Conservation (phyloP, 2,113 vertebrate species). For the Sminthopsis crassicaudata region DNA sequence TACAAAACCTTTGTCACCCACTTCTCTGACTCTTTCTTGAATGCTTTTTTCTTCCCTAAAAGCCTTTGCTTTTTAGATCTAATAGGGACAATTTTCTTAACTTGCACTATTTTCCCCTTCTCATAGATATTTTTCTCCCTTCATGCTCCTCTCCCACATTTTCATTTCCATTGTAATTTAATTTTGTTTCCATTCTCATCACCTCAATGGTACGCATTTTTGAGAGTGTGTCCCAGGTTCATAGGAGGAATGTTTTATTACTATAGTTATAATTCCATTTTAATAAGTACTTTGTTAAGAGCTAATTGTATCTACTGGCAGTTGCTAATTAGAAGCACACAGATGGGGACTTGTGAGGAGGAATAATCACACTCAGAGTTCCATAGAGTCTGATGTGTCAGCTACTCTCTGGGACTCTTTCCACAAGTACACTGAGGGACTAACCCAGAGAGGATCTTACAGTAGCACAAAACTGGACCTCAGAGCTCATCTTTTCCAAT, state of each 20-base stretch:
- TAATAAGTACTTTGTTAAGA: neutral
- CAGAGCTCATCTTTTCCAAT: neutral
- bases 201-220: neutral
- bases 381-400: neutral
- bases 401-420: neutral
- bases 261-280: neutral
- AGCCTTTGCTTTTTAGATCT: neutral
- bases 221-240: neutral
- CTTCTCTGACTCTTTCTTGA: neutral
- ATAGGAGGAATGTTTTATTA: neutral
- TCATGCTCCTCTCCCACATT: neutral
- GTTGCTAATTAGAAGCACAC: neutral
- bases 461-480: neutral
- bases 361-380: neutral
- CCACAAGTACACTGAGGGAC: too few relatives aligned
- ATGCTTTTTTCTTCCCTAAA: neutral
- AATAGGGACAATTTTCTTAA: neutral
- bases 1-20: neutral
- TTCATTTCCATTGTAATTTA: neutral
- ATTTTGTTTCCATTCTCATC: neutral
- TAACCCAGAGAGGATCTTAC: neutral
- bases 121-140: neutral
- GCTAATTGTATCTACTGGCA: neutral
- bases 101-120: neutral
- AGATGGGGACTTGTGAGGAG: neutral